These are phyloP conservation scores for Lerista edwardsae DNA, from an alignment of 2,797 vertebrate genomes.

Conservation along the genomic window DNA sequence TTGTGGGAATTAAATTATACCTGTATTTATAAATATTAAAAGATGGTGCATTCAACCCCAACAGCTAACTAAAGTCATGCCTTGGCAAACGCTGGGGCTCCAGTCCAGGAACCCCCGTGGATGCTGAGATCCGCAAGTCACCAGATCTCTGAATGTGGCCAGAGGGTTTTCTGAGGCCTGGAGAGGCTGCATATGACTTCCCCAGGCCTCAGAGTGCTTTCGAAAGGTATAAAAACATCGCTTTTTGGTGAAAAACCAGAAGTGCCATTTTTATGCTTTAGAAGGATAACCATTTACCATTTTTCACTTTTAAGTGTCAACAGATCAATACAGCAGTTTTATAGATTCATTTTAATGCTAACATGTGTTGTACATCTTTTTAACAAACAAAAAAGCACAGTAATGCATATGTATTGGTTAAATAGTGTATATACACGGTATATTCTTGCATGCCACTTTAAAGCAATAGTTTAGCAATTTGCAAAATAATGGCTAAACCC, in stretches of 20 bases:
- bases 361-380: background rate
- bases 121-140: no score
- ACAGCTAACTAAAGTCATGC: background rate
- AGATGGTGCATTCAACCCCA: background rate
- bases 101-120: no score
- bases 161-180: no score
- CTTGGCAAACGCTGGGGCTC: no score
- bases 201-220: no score
- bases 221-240: no score
- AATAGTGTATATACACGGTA: no score
- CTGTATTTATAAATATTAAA: background rate
- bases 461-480: background rate
- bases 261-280: no score
- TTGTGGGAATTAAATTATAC: background rate
- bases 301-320: background rate
- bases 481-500: background rate
- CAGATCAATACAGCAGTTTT: background rate
- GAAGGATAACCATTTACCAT: accelerated
- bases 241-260: no score
- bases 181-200: no score
- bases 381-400: background rate
- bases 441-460: background rate
- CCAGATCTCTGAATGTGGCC: no score
- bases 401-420: background rate
- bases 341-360: background rate